Evolutionary conservation across 2,888 invertebrate species (phyloP), one percentile per base, ranked within the genome.

Genomic region (Acleris laterana): DNA sequence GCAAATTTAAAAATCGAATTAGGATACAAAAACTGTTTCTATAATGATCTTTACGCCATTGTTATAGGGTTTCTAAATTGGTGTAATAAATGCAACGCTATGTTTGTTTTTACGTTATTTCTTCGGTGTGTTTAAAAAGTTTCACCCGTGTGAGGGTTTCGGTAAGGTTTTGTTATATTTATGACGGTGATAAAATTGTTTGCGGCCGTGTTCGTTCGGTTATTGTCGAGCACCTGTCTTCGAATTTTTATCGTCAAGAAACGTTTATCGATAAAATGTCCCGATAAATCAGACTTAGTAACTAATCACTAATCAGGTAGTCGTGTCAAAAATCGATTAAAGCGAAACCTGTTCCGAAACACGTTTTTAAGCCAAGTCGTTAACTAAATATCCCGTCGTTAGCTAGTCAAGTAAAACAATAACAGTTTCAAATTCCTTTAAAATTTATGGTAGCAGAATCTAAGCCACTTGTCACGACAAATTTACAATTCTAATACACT

Each of bases 141-240:
- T 79, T 75, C 74, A 74, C 72, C 76, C 80, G 80, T 79, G 79
- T 82, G 76, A 77, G 77, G 78, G 77, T 80, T 78, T 81, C 81
- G 83, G 81, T 77, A 74, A 74, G 77, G 81, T 83, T 81, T 81
- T 76, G 79, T 85, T 83, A 82, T 89, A 89, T 91, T 92, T 91
- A 92, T 84, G 86, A 79, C 76, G 71, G 85, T 83, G 85, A 90
- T 93, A 92, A 92, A 91, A 90, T 82, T 87, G 92, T 90, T 86
- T 87, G 90, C 88, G 91, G 91, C 82, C 77, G 71, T 87, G 89
- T 85, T 81, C 80, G 72, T 84, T 84, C 78, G 80, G 76, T 80
- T 82, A 80, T 83, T 83, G 82, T 83, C 75, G 83, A 85, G 88
- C 88, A 88, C 88, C 88, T 88, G 87, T 84, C 86, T 73, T 75